Percentiles rank a stretch among this genome's conserved stretches.
Conservation (phyloP, 2,888 invertebrate species). For the Amblyjoppa proteus region DNA sequence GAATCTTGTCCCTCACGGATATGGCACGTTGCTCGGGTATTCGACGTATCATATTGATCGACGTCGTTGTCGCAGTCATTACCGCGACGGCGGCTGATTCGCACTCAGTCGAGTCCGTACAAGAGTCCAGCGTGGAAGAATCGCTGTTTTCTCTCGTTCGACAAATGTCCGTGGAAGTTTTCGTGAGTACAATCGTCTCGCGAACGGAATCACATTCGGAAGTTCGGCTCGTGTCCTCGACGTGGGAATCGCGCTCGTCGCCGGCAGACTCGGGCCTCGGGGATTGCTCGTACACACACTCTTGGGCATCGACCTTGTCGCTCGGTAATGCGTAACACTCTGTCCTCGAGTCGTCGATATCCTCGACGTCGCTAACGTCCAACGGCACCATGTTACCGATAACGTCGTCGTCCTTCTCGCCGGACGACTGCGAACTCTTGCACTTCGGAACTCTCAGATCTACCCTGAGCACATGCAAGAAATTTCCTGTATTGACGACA, state of each 20-base stretch:
- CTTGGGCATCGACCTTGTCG: slow-evolving; percentile 77
- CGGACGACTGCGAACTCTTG: slow-evolving; percentile 75
- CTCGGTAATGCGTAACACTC: slow-evolving; percentile 78
- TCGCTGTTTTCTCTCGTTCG: slow-evolving; percentile 45
- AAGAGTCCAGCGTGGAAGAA: slow-evolving; percentile 63
- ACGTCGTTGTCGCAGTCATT: not conserved
- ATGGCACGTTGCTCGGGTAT: slow-evolving; percentile 74
- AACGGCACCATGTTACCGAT: slow-evolving; percentile 79
- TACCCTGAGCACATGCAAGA: slow-evolving; percentile 91
- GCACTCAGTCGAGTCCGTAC: slow-evolving; percentile 76
- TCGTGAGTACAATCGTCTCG: slow-evolving; percentile 77
- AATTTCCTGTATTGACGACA: slow-evolving; percentile 94
- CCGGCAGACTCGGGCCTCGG: slow-evolving; percentile 77
- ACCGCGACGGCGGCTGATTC: slow-evolving; percentile 73
- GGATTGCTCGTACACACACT: slow-evolving; percentile 76
- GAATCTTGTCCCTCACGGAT: slow-evolving; percentile 83
- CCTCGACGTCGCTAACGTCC: slow-evolving; percentile 81
- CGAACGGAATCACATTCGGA: slow-evolving; percentile 77
- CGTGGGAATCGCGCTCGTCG: slow-evolving; percentile 71
- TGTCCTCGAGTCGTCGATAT: slow-evolving; percentile 78
- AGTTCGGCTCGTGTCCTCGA: slow-evolving; percentile 76
- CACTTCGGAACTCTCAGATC: slow-evolving; percentile 85
- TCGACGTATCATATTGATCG: slow-evolving; percentile 34
- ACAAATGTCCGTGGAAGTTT: slow-evolving; percentile 70
- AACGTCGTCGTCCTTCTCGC: slow-evolving; percentile 82